Evolutionary conservation across 2,888 invertebrate genomes (phyloP).

Genomic region (Mythimna pallens): DNA sequence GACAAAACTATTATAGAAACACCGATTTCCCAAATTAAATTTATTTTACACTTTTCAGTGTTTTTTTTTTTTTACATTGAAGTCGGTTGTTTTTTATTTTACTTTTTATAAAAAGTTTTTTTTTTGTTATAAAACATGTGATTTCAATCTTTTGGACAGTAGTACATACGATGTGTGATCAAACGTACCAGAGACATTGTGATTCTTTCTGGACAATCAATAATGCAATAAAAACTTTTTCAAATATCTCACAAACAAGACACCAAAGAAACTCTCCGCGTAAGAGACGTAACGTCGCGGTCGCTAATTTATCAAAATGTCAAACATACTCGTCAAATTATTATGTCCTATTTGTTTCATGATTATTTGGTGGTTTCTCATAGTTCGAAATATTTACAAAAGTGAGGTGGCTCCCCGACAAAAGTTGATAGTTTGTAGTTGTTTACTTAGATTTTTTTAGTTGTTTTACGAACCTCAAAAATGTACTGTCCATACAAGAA

Average conservation of each 20-base stretch:
- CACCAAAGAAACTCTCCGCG: constrained; percentile 10
- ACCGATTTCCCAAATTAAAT: no score
- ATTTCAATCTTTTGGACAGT: no score
- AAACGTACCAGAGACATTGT: no score
- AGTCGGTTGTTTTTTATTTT: no score
- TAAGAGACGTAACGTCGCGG: not conserved
- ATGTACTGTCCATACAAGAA: constrained; percentile 87
- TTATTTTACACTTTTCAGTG: no score
- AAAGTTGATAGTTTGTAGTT: constrained; percentile 12
- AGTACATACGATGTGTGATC: no score
- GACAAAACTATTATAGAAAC: no score
- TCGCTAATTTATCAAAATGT: constrained; percentile 23
- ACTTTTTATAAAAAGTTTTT: no score
- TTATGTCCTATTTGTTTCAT: constrained; percentile 51
- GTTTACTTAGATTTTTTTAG: constrained; percentile 17
- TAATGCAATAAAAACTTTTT: constrained; percentile 28
- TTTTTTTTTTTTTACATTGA: no score
- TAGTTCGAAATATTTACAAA: constrained; percentile 45
- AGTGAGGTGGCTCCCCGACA: constrained; percentile 4
- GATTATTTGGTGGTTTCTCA: constrained; percentile 40
- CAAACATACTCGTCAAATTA: constrained; percentile 39
- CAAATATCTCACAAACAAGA: not conserved
- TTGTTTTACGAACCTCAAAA: constrained; percentile 12
- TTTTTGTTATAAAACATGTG: no score
- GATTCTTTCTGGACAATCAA: not conserved